Evolutionary conservation across 2,888 invertebrate genomes (phyloP).

Genomic region (Cremastinae sp.): DNA sequence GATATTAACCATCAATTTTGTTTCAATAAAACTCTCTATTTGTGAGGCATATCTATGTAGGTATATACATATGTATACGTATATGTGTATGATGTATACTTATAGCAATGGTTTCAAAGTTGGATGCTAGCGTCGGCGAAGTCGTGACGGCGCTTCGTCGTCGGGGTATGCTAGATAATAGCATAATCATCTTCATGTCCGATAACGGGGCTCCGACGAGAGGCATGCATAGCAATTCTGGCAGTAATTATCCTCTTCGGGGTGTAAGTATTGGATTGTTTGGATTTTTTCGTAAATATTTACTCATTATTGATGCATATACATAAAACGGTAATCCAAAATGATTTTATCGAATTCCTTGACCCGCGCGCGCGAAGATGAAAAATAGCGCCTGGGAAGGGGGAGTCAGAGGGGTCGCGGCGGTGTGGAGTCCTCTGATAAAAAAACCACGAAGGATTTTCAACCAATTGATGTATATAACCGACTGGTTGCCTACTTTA

Average conservation of each 20-base stretch:
- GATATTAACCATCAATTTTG: neutral
- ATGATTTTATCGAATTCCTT: neutral
- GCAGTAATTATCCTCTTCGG: constrained; percentile 90
- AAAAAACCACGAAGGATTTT: constrained; percentile 80
- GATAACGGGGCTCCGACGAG: constrained; percentile 93
- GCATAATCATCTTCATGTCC: constrained; percentile 91
- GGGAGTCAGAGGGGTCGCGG: constrained; percentile 82
- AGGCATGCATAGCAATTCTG: constrained; percentile 87
- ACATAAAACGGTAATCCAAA: no score
- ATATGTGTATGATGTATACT: no score
- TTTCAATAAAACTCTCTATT: no score
- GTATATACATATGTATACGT: no score
- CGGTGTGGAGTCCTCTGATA: constrained; percentile 82
- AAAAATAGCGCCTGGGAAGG: constrained; percentile 85
- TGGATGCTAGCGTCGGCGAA: constrained; percentile 92
- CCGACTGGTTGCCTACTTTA: constrained; percentile 84
- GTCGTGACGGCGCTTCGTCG: constrained; percentile 86
- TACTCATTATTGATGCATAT: neutral
- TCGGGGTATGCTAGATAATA: constrained; percentile 88
- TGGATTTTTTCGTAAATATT: neutral
- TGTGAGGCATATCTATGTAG: no score
- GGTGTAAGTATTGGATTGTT: constrained; percentile 82
- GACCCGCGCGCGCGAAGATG: constrained; percentile 79
- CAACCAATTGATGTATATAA: constrained; percentile 81
- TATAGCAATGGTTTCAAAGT: constrained; percentile 90